A percentile compares a stretch with the other conserved stretches of the same genome.
phyloP scores from a whole-genome alignment of 2,888 invertebrate species.

The Andrena camellia region DNA sequence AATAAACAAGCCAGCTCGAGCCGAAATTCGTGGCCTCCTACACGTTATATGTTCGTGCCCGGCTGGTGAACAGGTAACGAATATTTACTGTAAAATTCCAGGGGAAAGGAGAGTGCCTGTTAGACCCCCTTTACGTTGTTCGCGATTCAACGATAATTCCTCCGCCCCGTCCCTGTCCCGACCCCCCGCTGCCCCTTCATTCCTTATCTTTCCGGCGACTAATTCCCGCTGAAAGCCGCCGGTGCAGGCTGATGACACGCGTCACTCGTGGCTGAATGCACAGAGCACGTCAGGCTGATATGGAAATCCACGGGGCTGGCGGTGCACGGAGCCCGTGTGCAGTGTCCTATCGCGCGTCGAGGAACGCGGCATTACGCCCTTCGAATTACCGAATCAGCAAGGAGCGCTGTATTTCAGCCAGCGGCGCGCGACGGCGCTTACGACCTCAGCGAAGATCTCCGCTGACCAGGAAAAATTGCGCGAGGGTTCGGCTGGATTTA shows the following conservation, averaged over 20 bases:
- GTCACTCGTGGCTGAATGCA: slow-evolving; percentile 29
- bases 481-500: not conserved
- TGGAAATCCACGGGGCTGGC: not conserved
- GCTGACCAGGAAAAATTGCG: not conserved
- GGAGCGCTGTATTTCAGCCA: too few relatives aligned
- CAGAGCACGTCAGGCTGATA: slow-evolving; percentile 8
- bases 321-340: not conserved
- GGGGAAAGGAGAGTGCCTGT: not conserved
- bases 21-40: too few relatives aligned
- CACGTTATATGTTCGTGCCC: too few relatives aligned
- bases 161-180: not conserved
- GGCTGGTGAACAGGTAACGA: not conserved
- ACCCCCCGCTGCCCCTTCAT: not conserved
- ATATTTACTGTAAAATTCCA: not conserved
- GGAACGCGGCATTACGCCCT: not conserved
- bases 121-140: slow-evolving; percentile 15
- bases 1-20: too few relatives aligned
- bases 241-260: slow-evolving; percentile 10
- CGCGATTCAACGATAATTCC: slow-evolving; percentile 6
- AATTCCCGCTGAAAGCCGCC: slow-evolving; percentile 40
- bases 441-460: too few relatives aligned
- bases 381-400: not conserved
- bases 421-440: too few relatives aligned
- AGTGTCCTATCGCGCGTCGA: not conserved
- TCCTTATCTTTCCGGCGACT: slow-evolving; percentile 45